Evolutionary conservation across 2,797 vertebrate genomes (phyloP), one percentile per base, ranked within the genome.

Genomic region (Geotrypetes seraphini): DNA sequence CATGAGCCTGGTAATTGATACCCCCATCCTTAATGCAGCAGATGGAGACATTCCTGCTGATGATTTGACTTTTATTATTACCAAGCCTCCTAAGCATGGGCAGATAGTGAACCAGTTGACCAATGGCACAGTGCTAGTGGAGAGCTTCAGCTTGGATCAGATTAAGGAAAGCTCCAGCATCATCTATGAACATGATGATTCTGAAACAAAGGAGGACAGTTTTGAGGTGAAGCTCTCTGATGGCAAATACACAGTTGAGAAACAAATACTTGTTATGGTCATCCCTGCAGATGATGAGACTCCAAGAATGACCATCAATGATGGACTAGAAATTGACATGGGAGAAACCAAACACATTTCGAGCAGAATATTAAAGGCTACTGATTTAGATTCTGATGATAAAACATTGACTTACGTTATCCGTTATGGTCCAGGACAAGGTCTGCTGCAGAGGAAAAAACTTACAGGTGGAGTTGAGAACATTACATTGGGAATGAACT

Each of bases 201-300:
- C 93, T 4, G 95, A 98, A 62, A 94, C 87, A 10, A 92, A 77
- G 30, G 79, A 84, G 36, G 95, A 98, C 60, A 85, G 81, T 50
- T 96, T 97, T 55, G 69, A 83, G 48, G 69, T 98, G 39, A 63
- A 83, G 18, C 79, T 98, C 42, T 88, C 89, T 3, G 95, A 98
- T 13, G 90, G 92, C 12, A 91, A 81, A 63, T 87, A 91, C 55
- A 78, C 60, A 0, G 33, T 88, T 19, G 79, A 86, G 58, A 93
- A 84, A 74, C 85, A 25, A 0, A 75, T 89, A 5, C 63, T 87
- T 13, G 74, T 98, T 19, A 79, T 92, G 81, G 69, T 98, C 20
- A 88, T 97, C 59, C 86, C 91, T 2, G 87, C 96, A 11, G 95
- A 98, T 20, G 95, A 98, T 2, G 94, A 98, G 68, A 98, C 92